Evolutionary conservation across 2,113 vertebrate genomes (phyloP), one percentile per base, ranked within the genome.

Genomic region (Rhynchomys soricoides): DNA sequence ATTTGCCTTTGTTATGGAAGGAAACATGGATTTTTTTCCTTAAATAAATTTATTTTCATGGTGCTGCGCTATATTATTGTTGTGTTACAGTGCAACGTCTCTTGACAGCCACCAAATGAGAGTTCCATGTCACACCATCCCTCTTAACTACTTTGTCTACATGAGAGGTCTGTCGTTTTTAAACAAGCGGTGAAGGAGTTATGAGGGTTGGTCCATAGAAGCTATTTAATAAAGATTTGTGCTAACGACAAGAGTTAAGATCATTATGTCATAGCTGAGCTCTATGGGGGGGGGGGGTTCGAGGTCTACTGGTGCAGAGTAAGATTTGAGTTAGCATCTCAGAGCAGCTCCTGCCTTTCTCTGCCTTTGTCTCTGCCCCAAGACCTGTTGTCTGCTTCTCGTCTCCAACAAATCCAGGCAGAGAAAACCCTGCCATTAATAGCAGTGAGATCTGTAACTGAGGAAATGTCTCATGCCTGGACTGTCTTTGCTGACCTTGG

Each of bases 21-120:
- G 64, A 88, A 73, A 95, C 90, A 34, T 64, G 70, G 16, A 55
- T 59, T 68, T 83, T 95, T 95, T 79, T 24, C 50, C 57, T 70
- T 24, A 92, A 97, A 97, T 97, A 97, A 97, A 97, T 89, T 83
- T 95, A 97, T 96, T 97, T 98, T 97, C 96, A 88, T 87, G 79
- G 87, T 94, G 92, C 59, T 0, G 15, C 66, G 31, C 81, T 57
- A 34, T 34, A 52, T 21, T 77, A 11, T 19, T 92, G 31, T 9
- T 73, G 13, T 88, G 90, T 89, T 62, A 7, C 13, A 92, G 64
- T 81, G 3, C 16, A 50, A 1, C 78, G 15, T 92, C 40, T 92
- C 31, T 90, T 74, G 91, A 74, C 43, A 92, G 86, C 31, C 78
- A 70, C 66, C 31, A 31, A 55, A 16, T 71, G 1, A 66, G 73